Conservation (phyloP, 2,797 vertebrate genomes). For the Lateolabrax maculatus region DNA sequence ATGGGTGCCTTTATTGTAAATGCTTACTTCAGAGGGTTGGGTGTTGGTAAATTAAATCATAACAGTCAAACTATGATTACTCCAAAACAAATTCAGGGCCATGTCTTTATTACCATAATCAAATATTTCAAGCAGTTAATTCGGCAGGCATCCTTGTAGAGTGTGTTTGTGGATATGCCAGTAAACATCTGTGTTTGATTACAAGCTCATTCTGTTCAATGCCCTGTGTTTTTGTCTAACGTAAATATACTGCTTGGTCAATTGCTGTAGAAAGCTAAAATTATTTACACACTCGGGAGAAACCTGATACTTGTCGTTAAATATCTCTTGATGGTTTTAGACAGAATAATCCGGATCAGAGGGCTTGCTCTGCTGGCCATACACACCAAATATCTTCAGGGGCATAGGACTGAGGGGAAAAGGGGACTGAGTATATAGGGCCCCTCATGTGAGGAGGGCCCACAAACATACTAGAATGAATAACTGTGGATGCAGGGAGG, state of each 20-base stretch:
- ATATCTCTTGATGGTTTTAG: background rate
- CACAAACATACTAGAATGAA: too few species aligned
- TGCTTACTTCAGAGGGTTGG: background rate
- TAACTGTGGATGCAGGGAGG: too few species aligned
- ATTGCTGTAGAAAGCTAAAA: background rate
- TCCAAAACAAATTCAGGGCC: background rate
- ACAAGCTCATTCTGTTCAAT: slow-evolving; percentile 6
- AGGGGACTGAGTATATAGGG: too few species aligned
- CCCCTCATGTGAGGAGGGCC: too few species aligned
- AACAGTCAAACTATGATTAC: slow-evolving; percentile 13
- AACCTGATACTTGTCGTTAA: slow-evolving; percentile 2
- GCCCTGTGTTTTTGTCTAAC: background rate
- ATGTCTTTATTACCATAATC: slow-evolving; percentile 13
- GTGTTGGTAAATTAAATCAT: background rate
- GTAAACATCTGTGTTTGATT: slow-evolving; percentile 43
- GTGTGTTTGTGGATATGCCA: slow-evolving; percentile 1
- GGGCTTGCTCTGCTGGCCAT: background rate
- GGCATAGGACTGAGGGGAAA: too few species aligned
- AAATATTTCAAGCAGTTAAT: slow-evolving; percentile 17
- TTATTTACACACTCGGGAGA: slow-evolving; percentile 13
- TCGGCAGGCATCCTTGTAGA: background rate
- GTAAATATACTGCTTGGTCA: slow-evolving; percentile 6
- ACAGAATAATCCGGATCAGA: background rate
- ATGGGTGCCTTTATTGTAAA: background rate
- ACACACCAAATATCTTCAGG: background rate